Evolutionary conservation across 2,113 vertebrate species (phyloP).

Genomic region (Cynoglossus semilaevis): DNA sequence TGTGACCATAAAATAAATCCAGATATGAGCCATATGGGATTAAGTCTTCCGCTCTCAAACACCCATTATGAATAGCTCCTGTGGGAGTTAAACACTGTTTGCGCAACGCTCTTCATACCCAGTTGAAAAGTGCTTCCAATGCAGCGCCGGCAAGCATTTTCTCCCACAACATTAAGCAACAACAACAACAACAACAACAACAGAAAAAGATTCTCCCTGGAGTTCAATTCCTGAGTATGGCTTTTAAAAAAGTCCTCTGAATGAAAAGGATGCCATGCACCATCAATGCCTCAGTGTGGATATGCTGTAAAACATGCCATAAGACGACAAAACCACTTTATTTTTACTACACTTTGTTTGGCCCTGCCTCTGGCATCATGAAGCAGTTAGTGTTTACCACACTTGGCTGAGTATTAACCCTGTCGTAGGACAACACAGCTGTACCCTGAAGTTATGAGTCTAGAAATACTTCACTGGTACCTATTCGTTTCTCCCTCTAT

Average conservation of each 20-base stretch:
- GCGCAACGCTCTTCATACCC: not conserved
- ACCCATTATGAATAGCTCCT: conserved; percentile 23
- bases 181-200: conserved; percentile 23
- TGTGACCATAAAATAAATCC: conserved; percentile 19
- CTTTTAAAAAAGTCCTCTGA: conserved; percentile 46
- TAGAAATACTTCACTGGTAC: conserved; percentile 34
- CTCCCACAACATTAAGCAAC: conserved; percentile 36
- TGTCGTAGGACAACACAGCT: conserved; percentile 59
- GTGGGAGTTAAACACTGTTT: conserved; percentile 14
- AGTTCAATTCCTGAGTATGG: conserved; percentile 33
- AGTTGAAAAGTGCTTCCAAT: conserved; percentile 1
- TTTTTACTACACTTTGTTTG: conserved; percentile 59
- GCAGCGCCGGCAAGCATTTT: conserved; percentile 8
- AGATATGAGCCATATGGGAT: conserved; percentile 26
- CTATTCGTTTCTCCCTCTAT: conserved; percentile 11
- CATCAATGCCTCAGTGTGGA: conserved; percentile 53
- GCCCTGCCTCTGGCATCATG: conserved; percentile 64
- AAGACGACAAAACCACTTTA: conserved; percentile 58
- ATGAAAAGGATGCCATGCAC: conserved; percentile 47
- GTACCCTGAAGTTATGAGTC: conserved; percentile 57
- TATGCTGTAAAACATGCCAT: conserved; percentile 58
- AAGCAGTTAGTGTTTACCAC: conserved; percentile 68
- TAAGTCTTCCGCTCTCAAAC: conserved; percentile 22
- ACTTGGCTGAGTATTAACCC: conserved; percentile 69
- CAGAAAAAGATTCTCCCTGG: conserved; percentile 17